phyloP scores from a whole-genome alignment of 1,140 invertebrate species.

The Macrocentrus cingulum region DNA sequence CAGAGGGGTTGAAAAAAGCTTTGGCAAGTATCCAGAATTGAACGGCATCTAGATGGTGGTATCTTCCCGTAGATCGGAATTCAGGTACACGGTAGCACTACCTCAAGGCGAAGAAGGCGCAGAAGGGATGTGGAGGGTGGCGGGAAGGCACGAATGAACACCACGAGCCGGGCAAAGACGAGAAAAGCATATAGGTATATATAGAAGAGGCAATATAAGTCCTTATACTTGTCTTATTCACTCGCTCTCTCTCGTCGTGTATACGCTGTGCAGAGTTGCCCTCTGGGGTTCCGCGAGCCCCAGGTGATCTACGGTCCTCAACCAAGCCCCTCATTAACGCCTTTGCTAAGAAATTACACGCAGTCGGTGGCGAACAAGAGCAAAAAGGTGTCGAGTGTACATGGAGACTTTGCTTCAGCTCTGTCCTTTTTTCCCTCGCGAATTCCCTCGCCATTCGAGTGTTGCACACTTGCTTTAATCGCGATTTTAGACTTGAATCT shows the following conservation, averaged over 20 bases:
- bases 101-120: constrained; percentile 44
- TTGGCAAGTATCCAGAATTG: constrained; percentile 15
- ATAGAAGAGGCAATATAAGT: background rate
- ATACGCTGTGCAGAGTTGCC: background rate
- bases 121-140: constrained; percentile 12
- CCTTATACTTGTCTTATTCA: background rate
- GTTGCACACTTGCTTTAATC: background rate
- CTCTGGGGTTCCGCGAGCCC: constrained; percentile 19
- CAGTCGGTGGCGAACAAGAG: constrained; percentile 58
- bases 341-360: constrained; percentile 59
- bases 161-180: background rate
- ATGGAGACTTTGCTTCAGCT: constrained; percentile 31
- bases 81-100: constrained; percentile 58
- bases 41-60: constrained; percentile 31
- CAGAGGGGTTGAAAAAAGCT: no score
- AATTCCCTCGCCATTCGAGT: background rate
- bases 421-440: background rate
- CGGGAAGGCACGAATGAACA: background rate
- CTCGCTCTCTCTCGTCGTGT: background rate
- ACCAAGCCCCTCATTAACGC: constrained; percentile 58
- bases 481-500: background rate
- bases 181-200: constrained; percentile 16
- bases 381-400: constrained; percentile 52
- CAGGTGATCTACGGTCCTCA: constrained; percentile 56
- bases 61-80: constrained; percentile 57